A percentile compares a stretch with the other conserved stretches of the same genome.
Evolutionary conservation across 2,113 vertebrate genomes (phyloP).

Genomic region (Cyanocitta stelleri): DNA sequence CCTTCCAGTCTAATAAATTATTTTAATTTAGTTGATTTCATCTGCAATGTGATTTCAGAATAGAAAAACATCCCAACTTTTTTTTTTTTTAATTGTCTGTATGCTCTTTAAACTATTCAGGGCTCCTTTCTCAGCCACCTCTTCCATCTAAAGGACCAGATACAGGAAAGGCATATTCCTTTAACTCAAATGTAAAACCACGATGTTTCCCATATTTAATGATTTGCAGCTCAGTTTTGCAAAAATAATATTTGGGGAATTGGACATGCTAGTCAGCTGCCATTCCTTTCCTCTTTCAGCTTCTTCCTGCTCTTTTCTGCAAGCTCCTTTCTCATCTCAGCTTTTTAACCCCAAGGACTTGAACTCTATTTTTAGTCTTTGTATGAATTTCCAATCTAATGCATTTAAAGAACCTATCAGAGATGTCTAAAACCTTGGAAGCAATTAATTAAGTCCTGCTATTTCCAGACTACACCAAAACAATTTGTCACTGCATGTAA

Average conservation of each 20-base stretch:
- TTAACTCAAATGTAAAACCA: neutral
- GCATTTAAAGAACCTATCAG: constrained; percentile 66
- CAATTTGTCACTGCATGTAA: constrained; percentile 77
- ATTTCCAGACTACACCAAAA: constrained; percentile 76
- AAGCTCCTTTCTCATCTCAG: constrained; percentile 15
- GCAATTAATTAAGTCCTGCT: constrained; percentile 74
- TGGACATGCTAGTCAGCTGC: neutral
- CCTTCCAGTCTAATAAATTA: neutral
- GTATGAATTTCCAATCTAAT: constrained; percentile 68
- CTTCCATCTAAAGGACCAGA: neutral
- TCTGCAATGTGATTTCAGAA: neutral
- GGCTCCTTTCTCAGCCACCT: neutral
- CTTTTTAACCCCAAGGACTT: constrained; percentile 57
- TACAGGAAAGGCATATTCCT: neutral
- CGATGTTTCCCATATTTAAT: neutral
- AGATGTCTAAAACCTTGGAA: constrained; percentile 73
- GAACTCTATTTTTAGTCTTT: constrained; percentile 72
- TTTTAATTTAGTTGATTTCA: neutral
- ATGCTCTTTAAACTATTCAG: neutral
- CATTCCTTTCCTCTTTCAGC: neutral
- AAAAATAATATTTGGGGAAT: constrained; percentile 10
- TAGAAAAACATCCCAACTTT: accelerated
- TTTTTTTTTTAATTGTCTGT: neutral
- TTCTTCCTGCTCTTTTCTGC: constrained; percentile 5
- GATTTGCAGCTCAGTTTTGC: neutral